phyloP scores from a whole-genome alignment of 2,113 vertebrate species.

The Clarias gariepinus region DNA sequence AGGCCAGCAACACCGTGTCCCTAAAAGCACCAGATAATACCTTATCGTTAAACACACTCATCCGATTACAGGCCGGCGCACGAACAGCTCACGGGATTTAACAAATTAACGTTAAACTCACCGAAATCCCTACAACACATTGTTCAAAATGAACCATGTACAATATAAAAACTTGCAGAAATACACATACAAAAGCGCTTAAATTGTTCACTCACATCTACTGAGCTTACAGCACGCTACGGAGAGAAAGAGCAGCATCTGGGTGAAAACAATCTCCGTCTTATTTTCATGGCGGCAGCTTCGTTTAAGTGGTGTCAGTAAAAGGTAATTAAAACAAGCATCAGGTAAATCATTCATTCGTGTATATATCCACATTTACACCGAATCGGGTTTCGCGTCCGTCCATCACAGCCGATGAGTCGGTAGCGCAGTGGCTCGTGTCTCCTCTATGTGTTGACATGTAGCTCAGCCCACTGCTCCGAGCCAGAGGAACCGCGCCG shows the following conservation, averaged over 20 bases:
- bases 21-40: constrained; percentile 13
- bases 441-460: not conserved
- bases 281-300: constrained; percentile 44
- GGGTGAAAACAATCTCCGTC: constrained; percentile 36
- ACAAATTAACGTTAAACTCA: not conserved
- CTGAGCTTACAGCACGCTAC: constrained; percentile 5
- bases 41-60: not conserved
- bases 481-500: not conserved
- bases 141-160: not conserved
- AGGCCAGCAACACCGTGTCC: constrained; percentile 81
- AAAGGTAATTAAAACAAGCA: not conserved
- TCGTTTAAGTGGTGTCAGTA: constrained; percentile 4
- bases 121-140: not conserved
- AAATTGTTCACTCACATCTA: constrained; percentile 45
- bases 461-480: constrained; percentile 8
- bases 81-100: not conserved
- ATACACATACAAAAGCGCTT: not conserved
- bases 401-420: not conserved
- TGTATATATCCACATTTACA: constrained; percentile 16
- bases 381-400: not conserved
- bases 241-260: constrained; percentile 36
- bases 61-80: not conserved
- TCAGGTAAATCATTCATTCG: constrained; percentile 29
- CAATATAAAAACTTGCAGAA: not conserved
- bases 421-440: not conserved